phyloP scores from a whole-genome alignment of 1,140 invertebrate genomes.

The Hypothenemus hampei region DNA sequence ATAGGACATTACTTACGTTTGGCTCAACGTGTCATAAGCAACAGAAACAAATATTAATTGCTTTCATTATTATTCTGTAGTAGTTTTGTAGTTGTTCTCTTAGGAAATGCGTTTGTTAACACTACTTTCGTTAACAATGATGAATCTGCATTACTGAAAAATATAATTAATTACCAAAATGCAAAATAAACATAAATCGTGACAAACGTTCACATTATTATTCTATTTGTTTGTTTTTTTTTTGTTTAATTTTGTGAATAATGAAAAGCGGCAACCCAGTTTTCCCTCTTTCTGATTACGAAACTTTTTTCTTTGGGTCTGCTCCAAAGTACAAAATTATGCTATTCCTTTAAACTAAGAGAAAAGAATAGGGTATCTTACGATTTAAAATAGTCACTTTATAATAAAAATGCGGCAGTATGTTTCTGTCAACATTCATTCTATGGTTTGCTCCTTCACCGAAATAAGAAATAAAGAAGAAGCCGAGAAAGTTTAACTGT shows the following conservation, averaged over 20 bases:
- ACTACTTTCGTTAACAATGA: too few relatives aligned
- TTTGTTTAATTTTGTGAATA: background rate
- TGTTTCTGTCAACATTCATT: slow-evolving; percentile 24
- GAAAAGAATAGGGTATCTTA: slow-evolving; percentile 21
- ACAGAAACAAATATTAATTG: slow-evolving; percentile 1
- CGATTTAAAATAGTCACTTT: slow-evolving; percentile 23
- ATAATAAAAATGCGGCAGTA: slow-evolving; percentile 25
- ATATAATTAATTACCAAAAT: too few relatives aligned
- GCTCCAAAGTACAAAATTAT: slow-evolving; percentile 19
- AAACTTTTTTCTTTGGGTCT: slow-evolving; percentile 8
- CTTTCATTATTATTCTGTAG: background rate
- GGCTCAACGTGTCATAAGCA: background rate
- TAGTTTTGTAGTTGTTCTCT: background rate
- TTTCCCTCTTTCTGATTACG: background rate
- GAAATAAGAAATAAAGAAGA: slow-evolving; percentile 19
- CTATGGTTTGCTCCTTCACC: slow-evolving; percentile 10
- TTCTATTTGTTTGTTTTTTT: background rate
- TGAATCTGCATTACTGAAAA: too few relatives aligned
- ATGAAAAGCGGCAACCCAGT: background rate
- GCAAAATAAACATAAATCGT: background rate
- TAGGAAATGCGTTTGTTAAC: background rate
- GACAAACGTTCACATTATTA: background rate
- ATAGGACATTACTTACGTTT: slow-evolving; percentile 1
- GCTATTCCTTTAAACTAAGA: slow-evolving; percentile 17
- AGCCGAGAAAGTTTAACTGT: slow-evolving; percentile 15